Base-by-base conservation (phyloP, 2,113 vertebrate species). In the Periophthalmodon schlosseri region DNA sequence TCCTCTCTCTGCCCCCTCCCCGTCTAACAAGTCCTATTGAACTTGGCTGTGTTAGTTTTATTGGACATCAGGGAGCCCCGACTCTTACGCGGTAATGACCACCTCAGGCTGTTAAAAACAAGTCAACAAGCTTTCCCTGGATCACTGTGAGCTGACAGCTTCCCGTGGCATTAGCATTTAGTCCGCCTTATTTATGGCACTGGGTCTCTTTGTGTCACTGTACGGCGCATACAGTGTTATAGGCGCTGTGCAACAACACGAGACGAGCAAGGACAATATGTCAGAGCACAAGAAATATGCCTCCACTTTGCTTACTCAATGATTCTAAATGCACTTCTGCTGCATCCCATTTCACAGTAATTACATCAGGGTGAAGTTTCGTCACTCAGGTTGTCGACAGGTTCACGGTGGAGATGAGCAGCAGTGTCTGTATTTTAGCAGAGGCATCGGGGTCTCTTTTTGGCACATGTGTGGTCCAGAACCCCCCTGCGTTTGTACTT, bases 321-420 rank as follows among this genome's bases (percentile, higher is more conserved):
- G 9, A 65, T 54, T 47, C 20, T 44, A 24, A 61, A 70, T 72
- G 61, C 13, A 47, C 47, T 54, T 73, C n/a, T 63, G 23, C 73
- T 80, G 76, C 73, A 33, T 54, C 52, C 69, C 65, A 23, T 87
- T 88, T 87, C 85, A 63, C 60, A 73, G 64, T 80, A 81, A 82
- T 90, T 90, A 76, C 86, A 87, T 84, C 88, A 88, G 49, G 67
- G 18, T 23, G 28, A 47, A 47, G 46, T 84, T 82, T 86, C 83
- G 74, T 85, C 82, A 85, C 68, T 36, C 76, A 73, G 70, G 82
- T 78, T 36, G 64, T 67, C 69, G 75, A 21, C 69, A 69, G 74
- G 78, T 80, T 84, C 52, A 82, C 63, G 39, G 34, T 10, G 1
- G 18, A 36, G 34, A 63, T 18, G 60, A n/a, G 63, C 18, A 20